These are phyloP conservation scores for Hippopotamus amphibius DNA, from an alignment of 2,113 vertebrate genomes.

Conservation along the genomic window DNA sequence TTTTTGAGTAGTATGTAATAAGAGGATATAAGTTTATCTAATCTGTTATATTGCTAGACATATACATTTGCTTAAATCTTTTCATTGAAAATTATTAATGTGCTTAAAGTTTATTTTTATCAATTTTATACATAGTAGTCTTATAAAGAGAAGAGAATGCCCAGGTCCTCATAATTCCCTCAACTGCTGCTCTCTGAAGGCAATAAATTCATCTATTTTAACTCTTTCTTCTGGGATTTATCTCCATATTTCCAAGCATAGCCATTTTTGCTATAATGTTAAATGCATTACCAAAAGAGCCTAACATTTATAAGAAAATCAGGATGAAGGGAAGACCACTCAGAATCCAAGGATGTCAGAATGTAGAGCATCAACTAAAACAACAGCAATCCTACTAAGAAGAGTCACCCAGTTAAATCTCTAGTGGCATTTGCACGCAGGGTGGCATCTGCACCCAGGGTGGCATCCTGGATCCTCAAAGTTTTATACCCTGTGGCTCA, in stretches of 20 bases:
- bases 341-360: not conserved
- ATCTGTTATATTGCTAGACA: not conserved
- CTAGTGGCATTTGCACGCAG: not conserved
- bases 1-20: not conserved
- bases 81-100: not conserved
- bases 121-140: not conserved
- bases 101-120: not conserved
- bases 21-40: not conserved
- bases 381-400: not conserved
- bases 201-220: constrained; percentile 6
- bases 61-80: not conserved
- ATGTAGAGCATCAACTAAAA: not conserved
- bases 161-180: rapidly evolving
- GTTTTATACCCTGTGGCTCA: too few relatives aligned
- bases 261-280: constrained; percentile 16
- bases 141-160: not conserved
- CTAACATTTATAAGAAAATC: constrained; percentile 41
- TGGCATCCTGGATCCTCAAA: too few relatives aligned
- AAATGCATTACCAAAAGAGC: constrained; percentile 35
- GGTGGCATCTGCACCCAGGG: not conserved
- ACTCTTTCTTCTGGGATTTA: constrained; percentile 12
- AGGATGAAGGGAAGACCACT: not conserved
- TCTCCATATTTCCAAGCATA: not conserved
- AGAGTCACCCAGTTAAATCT: not conserved
- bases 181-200: not conserved